Base-by-base conservation (phyloP, 2,797 vertebrate genomes). In the Garrulus glandarius region DNA sequence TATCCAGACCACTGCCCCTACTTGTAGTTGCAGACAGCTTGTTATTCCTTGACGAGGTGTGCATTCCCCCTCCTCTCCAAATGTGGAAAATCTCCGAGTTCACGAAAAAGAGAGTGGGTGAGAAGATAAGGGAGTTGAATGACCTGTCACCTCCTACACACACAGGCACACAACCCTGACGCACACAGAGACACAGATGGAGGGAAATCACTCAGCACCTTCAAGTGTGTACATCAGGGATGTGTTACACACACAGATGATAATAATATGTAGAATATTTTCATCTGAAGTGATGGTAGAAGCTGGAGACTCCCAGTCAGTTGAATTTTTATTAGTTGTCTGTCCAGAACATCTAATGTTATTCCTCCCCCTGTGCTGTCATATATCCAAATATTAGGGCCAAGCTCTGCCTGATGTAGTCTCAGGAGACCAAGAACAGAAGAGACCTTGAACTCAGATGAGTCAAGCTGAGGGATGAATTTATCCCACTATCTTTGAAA, bases 101-200 rank as follows among this genome's bases (percentile, higher is more conserved):
- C 87, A 56, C 26, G 12, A 87, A 89, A 94, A 96, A 86, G 82
- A 89, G 96, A 93, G 92, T 78, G 89, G 59, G 72, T 84, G 96
- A 96, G 91, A 93, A 97, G 97, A 97, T 97, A 97, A 96, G 88
- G 85, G 46, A 50, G 81, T 8, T 88, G 88, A 95, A 79, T 80
- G 87, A 70, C 80, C 96, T 57, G 77, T 93, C 92, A 87, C 89
- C 96, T 93, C 94, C 95, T 86, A 52, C 84, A 83, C 64, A 32
- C 75, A 84, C 49, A 32, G 57, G 68, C 53, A 57, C 64, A 75
- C 56, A 69, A 10, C 60, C 89, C 89, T 91, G 93, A 72, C 2
- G 55, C 74, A 92, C 84, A 88, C 39, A 75, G 84, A 71, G 47
- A 74, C 79, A 71, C 44, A 84, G 79, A 49, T 52, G 32, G 67